Conservation (phyloP, 2,113 vertebrate genomes). For the Copsychus sechellarum region DNA sequence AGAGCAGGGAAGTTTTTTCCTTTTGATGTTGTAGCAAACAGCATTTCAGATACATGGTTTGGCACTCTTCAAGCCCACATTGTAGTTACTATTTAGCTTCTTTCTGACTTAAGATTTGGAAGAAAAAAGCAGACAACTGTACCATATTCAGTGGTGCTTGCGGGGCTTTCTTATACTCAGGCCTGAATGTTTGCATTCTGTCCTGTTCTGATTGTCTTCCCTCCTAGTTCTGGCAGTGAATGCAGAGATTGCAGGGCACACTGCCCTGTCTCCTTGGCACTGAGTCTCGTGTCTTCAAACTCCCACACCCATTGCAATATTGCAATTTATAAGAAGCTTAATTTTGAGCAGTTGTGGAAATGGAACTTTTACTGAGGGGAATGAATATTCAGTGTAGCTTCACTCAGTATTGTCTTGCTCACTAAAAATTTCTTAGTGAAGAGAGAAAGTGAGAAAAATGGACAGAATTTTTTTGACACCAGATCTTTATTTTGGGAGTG, state of each 20-base stretch:
- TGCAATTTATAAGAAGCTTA: neutral
- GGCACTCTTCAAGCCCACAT: neutral
- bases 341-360: neutral
- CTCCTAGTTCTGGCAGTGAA: neutral
- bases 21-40: neutral
- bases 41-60: neutral
- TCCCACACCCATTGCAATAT: fast-evolving
- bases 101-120: neutral
- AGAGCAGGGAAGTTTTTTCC: neutral
- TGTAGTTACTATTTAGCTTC: neutral
- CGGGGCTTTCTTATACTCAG: neutral
- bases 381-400: neutral
- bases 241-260: neutral
- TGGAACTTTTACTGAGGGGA: neutral
- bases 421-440: neutral
- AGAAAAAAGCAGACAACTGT: neutral
- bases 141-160: neutral
- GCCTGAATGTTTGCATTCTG: neutral
- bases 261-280: neutral
- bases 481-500: neutral
- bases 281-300: neutral
- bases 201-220: neutral
- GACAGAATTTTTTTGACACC: neutral
- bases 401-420: neutral
- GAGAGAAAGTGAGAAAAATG: neutral